Evolutionary conservation across 2,113 vertebrate genomes (phyloP), one percentile per base, ranked within the genome.

Genomic region (Rhinichthys klamathensis): DNA sequence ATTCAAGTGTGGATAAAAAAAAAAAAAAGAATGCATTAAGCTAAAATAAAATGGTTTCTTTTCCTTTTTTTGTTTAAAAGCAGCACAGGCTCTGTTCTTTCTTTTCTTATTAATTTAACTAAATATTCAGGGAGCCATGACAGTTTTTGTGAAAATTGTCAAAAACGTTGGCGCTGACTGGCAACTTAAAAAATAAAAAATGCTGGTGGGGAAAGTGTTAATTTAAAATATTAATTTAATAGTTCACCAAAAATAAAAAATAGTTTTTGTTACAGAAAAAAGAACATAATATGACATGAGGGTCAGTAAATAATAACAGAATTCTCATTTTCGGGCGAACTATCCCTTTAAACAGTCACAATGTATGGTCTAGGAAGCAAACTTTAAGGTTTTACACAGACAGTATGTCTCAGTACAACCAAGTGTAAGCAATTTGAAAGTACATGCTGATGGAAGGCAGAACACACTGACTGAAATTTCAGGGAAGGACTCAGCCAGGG

Each of bases 401-500:
- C 16, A 32, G 6, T 25, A n/a, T 12, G 83, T 54, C n/a, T 70
- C 25, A 44, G n/a, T 80, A 70, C 63, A 80, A 85, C 16, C 76
- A 80, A 82, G 74, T 65, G 80, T 46, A 84, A 65, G 23, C 23
- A 15, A 81, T 81, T 54, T 78, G 72, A 83, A 85, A 83, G 67
- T 79, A 76, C 41, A 74, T 49, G 79, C 30, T 65, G 74, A 65
- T 84, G 63, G 18, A 41, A 85, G 67, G 74, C 73, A 86, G 69
- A 80, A 86, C 87, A 86, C 60, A 18, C 3, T 23, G 81, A 88
- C 75, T 86, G 70, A 80, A 82, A 86, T 80, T 75, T 51, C 41
- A 74, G 77, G 80, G 79, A 86, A 80, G 83, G 74, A 80, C 70
- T 84, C 30, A 70, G 86, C 84, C 84, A 89, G 75, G 38, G 81